phyloP scores from a whole-genome alignment of 2,797 vertebrate species.

The Emys orbicularis region DNA sequence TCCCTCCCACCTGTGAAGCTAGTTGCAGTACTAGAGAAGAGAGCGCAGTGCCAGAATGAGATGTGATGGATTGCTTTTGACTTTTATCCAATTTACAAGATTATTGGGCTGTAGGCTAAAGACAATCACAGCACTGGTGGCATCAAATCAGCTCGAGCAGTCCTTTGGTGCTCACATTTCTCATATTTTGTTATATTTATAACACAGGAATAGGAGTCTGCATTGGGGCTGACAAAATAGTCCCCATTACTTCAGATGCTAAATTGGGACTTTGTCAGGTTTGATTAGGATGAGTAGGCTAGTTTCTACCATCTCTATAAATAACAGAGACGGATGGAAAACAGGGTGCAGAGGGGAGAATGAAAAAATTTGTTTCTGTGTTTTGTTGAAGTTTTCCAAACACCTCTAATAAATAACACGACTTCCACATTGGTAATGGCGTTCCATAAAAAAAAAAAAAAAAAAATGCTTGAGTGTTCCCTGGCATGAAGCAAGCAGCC shows the following conservation, averaged over 20 bases:
- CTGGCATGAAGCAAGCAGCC: neutral
- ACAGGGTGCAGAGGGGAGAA: neutral
- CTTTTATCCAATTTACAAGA: conserved; percentile 30
- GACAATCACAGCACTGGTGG: neutral
- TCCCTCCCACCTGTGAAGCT: neutral
- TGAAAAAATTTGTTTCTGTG: neutral
- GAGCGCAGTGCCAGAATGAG: neutral
- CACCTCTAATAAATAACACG: neutral
- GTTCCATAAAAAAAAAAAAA: neutral
- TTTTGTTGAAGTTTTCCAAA: neutral
- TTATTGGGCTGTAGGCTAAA: neutral
- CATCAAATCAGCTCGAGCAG: neutral
- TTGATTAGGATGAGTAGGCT: neutral
- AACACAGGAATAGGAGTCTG: accelerated
- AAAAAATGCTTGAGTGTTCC: neutral
- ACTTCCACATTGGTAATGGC: neutral
- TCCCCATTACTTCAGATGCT: accelerated
- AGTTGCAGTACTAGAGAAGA: conserved; percentile 13
- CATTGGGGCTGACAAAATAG: neutral
- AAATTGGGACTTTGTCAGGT: neutral
- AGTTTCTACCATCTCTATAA: neutral
- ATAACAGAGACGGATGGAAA: neutral
- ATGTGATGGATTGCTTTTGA: conserved; percentile 43
- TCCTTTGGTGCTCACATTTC: accelerated
- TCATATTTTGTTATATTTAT: neutral